Evolutionary conservation across 2,888 invertebrate species (phyloP).

Genomic region (Erebia ligea): DNA sequence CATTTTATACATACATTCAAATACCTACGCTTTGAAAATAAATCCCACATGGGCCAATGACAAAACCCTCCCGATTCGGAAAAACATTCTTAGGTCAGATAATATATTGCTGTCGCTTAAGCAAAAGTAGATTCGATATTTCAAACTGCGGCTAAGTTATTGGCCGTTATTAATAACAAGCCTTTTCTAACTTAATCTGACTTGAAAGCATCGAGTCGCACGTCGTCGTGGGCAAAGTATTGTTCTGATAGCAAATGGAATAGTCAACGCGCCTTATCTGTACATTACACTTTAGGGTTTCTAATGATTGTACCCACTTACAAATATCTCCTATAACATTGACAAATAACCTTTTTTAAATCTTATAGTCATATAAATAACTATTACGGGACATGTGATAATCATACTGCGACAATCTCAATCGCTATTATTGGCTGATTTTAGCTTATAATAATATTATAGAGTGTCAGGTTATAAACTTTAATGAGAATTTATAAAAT

Average conservation of each 20-base stretch:
- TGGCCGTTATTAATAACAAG: slow-evolving; percentile 80
- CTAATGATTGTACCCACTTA: slow-evolving; percentile 32
- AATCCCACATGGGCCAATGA: slow-evolving; percentile 60
- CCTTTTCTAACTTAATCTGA: slow-evolving; percentile 81
- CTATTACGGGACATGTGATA: too few species aligned
- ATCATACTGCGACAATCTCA: too few species aligned
- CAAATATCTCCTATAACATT: slow-evolving; percentile 22
- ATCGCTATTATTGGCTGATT: too few species aligned
- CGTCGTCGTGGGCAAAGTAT: slow-evolving; percentile 69
- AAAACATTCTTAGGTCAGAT: slow-evolving; percentile 75
- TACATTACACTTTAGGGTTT: slow-evolving; percentile 45
- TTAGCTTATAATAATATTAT: too few species aligned
- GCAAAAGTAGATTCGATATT: slow-evolving; percentile 80
- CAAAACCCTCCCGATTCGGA: slow-evolving; percentile 75
- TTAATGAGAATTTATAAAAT: too few species aligned
- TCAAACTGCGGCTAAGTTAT: slow-evolving; percentile 77
- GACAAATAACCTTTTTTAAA: slow-evolving; percentile 17
- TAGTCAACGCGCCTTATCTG: slow-evolving; percentile 49
- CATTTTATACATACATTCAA: slow-evolving; percentile 28
- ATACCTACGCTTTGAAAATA: slow-evolving; percentile 45
- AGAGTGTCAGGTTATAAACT: too few species aligned
- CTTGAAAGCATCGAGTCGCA: slow-evolving; percentile 77
- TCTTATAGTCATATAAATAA: not conserved
- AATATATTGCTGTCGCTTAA: slow-evolving; percentile 78
- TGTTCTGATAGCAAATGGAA: slow-evolving; percentile 68